phyloP scores from a whole-genome alignment of 2,797 vertebrate genomes.

The Holocentrus rufus region DNA sequence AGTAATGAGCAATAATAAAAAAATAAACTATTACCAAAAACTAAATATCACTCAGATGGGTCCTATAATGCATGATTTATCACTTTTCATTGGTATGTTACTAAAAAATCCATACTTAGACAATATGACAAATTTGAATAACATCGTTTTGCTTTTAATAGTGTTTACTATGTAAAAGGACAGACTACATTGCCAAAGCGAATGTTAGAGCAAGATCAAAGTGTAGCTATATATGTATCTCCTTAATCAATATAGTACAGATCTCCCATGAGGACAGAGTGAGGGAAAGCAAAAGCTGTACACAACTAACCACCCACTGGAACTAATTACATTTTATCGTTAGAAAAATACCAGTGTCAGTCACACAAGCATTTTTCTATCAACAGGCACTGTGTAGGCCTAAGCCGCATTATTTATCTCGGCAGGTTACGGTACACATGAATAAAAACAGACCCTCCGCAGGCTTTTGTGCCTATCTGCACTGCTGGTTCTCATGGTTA shows the following conservation, averaged over 20 bases:
- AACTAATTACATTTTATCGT: slow-evolving; percentile 68
- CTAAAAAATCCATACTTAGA: neutral
- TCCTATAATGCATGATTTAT: neutral
- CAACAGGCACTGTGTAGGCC: slow-evolving; percentile 44
- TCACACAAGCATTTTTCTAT: slow-evolving; percentile 57
- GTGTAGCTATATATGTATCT: slow-evolving; percentile 21
- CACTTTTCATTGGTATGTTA: neutral
- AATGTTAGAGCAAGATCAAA: slow-evolving; percentile 33
- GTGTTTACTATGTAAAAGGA: neutral
- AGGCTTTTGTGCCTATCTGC: slow-evolving; percentile 48
- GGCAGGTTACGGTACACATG: slow-evolving; percentile 61
- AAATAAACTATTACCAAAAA: slow-evolving; percentile 28
- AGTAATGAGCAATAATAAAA: slow-evolving; percentile 48
- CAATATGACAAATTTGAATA: slow-evolving; percentile 10
- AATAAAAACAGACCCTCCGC: slow-evolving; percentile 56
- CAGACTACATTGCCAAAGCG: slow-evolving; percentile 1
- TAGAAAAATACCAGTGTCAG: slow-evolving; percentile 52
- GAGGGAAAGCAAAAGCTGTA: slow-evolving; percentile 42
- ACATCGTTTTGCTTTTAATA: slow-evolving; percentile 1
- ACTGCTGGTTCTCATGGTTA: slow-evolving; percentile 62
- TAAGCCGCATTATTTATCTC: slow-evolving; percentile 52
- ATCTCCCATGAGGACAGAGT: slow-evolving; percentile 42
- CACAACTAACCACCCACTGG: slow-evolving; percentile 61
- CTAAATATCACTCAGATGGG: slow-evolving; percentile 24
- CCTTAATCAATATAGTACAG: slow-evolving; percentile 57